phyloP scores from a whole-genome alignment of 2,113 vertebrate genomes.

The Nibea coibor region DNA sequence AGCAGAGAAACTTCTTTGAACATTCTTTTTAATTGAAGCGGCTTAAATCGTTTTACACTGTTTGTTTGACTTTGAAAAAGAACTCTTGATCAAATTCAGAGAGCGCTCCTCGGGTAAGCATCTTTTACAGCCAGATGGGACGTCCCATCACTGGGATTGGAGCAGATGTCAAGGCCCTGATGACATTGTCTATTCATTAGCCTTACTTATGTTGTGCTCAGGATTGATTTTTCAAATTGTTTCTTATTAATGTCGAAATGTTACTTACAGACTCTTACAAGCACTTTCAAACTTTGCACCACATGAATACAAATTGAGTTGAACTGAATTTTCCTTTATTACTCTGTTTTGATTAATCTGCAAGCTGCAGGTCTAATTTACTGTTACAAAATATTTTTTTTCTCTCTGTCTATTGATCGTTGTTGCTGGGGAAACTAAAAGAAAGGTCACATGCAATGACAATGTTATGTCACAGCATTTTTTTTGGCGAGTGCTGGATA shows the following conservation, averaged over 20 bases:
- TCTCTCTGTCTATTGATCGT: neutral
- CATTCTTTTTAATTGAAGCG: neutral
- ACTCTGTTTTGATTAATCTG: too few species aligned
- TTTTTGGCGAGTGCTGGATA: neutral
- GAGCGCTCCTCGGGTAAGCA: neutral
- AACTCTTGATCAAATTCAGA: neutral
- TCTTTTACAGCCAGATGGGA: conserved; percentile 19
- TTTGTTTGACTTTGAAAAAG: neutral
- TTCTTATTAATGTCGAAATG: neutral
- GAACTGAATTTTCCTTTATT: neutral
- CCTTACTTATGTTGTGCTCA: conserved; percentile 6
- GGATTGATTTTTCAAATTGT: neutral
- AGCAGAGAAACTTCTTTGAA: neutral
- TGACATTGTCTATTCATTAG: conserved; percentile 18
- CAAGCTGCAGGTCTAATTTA: neutral
- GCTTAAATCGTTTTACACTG: neutral
- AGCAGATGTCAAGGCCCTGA: conserved; percentile 29
- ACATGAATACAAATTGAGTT: neutral
- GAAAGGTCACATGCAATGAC: neutral
- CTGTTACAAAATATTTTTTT: neutral
- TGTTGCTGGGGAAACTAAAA: neutral
- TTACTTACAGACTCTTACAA: neutral
- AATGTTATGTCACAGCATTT: neutral
- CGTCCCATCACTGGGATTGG: conserved; percentile 5
- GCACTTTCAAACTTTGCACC: neutral